Evolutionary conservation across 1,140 invertebrate species (phyloP).

Genomic region (Musca vetustissima): DNA sequence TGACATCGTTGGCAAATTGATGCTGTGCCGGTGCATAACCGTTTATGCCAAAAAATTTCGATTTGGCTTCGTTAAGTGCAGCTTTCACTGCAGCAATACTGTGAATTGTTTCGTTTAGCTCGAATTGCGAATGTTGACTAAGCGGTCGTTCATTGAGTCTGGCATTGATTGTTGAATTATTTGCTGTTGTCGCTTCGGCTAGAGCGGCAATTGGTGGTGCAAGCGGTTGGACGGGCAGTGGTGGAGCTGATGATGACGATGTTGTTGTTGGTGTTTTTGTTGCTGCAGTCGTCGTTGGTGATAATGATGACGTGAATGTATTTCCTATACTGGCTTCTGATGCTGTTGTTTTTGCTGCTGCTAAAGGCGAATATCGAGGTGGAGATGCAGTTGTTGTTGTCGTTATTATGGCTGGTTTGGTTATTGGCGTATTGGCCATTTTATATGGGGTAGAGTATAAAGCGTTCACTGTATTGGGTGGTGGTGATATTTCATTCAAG

Average conservation of each 20-base stretch:
- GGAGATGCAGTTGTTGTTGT: constrained; percentile 11
- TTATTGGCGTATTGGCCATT: constrained; percentile 24
- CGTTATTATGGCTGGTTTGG: constrained; percentile 1
- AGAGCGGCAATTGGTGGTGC: constrained; percentile 1
- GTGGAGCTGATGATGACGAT: constrained; percentile 7
- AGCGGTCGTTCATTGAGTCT: constrained; percentile 24
- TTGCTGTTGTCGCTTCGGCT: constrained; percentile 5
- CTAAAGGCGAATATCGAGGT: not conserved
- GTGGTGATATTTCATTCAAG: constrained; percentile 19
- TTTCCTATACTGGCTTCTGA: constrained; percentile 2
- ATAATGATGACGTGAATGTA: constrained; percentile 17
- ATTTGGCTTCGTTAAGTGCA: constrained; percentile 51
- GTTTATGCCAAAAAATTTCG: constrained; percentile 53
- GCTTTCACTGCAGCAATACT: constrained; percentile 52
- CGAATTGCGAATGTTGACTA: constrained; percentile 32
- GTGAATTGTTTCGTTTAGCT: constrained; percentile 41
- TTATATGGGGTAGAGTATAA: constrained; percentile 23
- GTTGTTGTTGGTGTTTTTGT: constrained; percentile 9
- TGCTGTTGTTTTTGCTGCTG: no score
- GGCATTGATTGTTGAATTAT: constrained; percentile 7
- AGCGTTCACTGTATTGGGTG: constrained; percentile 12
- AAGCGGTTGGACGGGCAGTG: not conserved
- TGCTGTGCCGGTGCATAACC: constrained; percentile 33
- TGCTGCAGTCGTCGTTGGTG: constrained; percentile 16
- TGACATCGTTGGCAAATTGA: not conserved